Percentiles rank a stretch among this genome's conserved stretches.
phyloP scores from a whole-genome alignment of 2,888 invertebrate genomes.

The Leptinotarsa peninsularis region DNA sequence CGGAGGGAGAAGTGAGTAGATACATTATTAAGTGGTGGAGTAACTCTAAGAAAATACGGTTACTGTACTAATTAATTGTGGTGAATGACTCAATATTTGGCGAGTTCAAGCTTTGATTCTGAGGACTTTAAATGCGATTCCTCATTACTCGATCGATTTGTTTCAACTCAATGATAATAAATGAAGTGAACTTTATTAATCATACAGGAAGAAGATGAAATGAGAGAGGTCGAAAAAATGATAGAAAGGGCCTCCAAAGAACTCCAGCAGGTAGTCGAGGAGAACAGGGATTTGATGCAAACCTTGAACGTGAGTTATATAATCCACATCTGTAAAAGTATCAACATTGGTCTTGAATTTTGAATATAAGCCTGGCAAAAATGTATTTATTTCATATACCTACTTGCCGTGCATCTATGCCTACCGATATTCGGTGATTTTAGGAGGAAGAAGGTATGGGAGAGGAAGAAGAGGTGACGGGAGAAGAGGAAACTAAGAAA shows the following conservation, averaged over 20 bases:
- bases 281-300: constrained; percentile 55
- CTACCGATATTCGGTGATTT: not conserved
- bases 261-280: constrained; percentile 58
- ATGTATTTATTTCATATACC: not conserved
- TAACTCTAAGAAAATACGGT: too few species aligned
- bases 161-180: not conserved
- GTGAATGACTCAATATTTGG: too few species aligned
- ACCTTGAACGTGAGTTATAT: constrained; percentile 39
- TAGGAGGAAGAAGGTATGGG: constrained; percentile 28
- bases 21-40: not conserved
- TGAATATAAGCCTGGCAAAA: not conserved
- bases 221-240: constrained; percentile 60
- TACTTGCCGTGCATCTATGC: too few species aligned
- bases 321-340: not conserved
- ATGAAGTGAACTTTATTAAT: too few species aligned
- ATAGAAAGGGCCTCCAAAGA: constrained; percentile 57
- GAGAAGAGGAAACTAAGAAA: not conserved
- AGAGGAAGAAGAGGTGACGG: constrained; percentile 27
- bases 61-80: too few species aligned
- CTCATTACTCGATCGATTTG: too few species aligned
- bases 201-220: constrained; percentile 50
- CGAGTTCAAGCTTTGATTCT: too few species aligned
- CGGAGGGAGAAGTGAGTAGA: constrained; percentile 20
- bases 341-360: not conserved
- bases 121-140: too few species aligned